These are phyloP conservation scores for Drosophila rellima DNA, from an alignment of 2,888 invertebrate species.

Conservation along the genomic window DNA sequence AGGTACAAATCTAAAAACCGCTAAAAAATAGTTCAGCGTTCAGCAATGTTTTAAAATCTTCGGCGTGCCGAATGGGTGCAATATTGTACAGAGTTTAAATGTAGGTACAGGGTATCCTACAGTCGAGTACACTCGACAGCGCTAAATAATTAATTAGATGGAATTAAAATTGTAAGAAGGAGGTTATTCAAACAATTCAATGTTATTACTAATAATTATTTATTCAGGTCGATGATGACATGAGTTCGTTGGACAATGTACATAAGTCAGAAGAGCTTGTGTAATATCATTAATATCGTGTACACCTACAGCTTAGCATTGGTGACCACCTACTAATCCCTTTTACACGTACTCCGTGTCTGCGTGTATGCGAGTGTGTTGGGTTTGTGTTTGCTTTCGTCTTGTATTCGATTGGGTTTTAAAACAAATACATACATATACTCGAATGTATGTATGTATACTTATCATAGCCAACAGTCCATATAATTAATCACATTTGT, in stretches of 20 bases:
- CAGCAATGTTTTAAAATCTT: too few species aligned
- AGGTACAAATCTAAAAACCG: too few species aligned
- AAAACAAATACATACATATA: conserved; percentile 6
- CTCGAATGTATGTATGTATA: neutral
- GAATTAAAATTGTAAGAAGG: neutral
- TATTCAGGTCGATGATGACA: conserved; percentile 4
- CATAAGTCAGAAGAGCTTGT: conserved; percentile 23
- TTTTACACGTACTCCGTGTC: conserved; percentile 31
- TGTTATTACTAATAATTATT: neutral
- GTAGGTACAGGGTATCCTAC: too few species aligned
- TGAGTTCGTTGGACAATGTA: neutral
- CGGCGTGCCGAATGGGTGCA: too few species aligned
- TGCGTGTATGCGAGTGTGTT: conserved; percentile 1
- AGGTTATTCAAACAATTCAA: neutral
- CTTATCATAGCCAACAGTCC: conserved; percentile 32
- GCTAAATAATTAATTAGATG: neutral
- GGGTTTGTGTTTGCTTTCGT: conserved; percentile 21
- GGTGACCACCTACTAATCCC: conserved; percentile 60
- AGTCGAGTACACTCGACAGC: too few species aligned
- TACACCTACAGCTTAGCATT: conserved; percentile 43
- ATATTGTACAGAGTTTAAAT: too few species aligned
- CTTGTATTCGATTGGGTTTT: conserved; percentile 25
- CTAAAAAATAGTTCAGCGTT: too few species aligned
- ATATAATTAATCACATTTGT: conserved; percentile 57
- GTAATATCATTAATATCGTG: conserved; percentile 46